phyloP scores from a whole-genome alignment of 2,113 vertebrate genomes.

The Pelobates fuscus region DNA sequence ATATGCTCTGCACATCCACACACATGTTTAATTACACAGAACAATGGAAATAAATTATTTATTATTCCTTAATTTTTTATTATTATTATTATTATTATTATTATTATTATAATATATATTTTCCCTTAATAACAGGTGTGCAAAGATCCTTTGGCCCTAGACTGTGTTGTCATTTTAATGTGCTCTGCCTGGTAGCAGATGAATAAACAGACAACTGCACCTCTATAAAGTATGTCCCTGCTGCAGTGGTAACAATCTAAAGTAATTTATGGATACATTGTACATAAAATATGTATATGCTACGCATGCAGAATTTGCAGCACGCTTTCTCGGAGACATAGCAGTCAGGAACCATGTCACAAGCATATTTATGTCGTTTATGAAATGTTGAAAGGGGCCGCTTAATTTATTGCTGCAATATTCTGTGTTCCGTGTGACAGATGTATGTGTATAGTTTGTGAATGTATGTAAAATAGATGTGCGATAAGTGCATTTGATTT shows the following conservation, averaged over 20 bases:
- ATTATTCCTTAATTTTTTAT: no score
- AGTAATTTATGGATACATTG: conserved; percentile 14
- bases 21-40: no score
- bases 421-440: conserved; percentile 25
- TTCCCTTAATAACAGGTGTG: no score
- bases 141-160: no score
- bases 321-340: not conserved
- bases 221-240: not conserved
- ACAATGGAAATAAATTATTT: no score
- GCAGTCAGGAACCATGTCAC: not conserved
- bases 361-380: conserved; percentile 30
- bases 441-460: conserved; percentile 34
- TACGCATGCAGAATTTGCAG: not conserved
- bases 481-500: conserved; percentile 44
- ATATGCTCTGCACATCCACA: no score
- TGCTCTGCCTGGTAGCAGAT: not conserved
- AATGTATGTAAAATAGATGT: conserved; percentile 36
- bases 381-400: conserved; percentile 1
- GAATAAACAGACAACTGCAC: no score
- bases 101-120: no score
- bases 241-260: not conserved
- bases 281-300: conserved; percentile 17
- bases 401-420: conserved; percentile 38
- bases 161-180: not conserved
- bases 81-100: no score